phyloP scores from a whole-genome alignment of 2,888 invertebrate species.

The Cataglyphis rosenhaueri region DNA sequence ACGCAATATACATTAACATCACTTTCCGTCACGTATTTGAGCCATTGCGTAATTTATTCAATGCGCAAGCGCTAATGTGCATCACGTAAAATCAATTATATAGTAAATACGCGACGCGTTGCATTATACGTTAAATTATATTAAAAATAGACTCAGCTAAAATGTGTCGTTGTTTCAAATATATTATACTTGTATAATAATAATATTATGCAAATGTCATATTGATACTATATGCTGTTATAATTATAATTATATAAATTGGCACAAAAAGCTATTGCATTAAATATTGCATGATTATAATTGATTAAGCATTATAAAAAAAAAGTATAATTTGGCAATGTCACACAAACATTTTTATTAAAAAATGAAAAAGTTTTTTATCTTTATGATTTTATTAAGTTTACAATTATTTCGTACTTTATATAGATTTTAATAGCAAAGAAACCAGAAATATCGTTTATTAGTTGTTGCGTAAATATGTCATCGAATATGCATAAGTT shows the following conservation, averaged over 20 bases:
- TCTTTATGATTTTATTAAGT: background rate
- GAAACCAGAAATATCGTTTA: background rate
- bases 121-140: slow-evolving; percentile 13
- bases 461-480: slow-evolving; percentile 20
- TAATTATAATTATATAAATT: slow-evolving; percentile 1
- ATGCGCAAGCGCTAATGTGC: background rate
- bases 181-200: background rate
- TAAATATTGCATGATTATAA: background rate
- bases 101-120: background rate
- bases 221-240: background rate
- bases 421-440: background rate
- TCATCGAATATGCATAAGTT: background rate
- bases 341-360: background rate
- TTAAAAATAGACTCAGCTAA: background rate
- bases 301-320: background rate
- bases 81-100: slow-evolving; percentile 18
- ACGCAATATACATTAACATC: background rate
- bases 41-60: slow-evolving; percentile 17
- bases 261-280: background rate
- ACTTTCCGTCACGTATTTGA: slow-evolving; percentile 6
- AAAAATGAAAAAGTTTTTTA: background rate
- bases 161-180: background rate
- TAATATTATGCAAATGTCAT: slow-evolving; percentile 9
- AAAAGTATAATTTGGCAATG: background rate
- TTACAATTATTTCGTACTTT: background rate